Evolutionary conservation across 37 sponge, comb jelly and placozoan genomes (phyloP).

Genomic region (Crambe crambe): DNA sequence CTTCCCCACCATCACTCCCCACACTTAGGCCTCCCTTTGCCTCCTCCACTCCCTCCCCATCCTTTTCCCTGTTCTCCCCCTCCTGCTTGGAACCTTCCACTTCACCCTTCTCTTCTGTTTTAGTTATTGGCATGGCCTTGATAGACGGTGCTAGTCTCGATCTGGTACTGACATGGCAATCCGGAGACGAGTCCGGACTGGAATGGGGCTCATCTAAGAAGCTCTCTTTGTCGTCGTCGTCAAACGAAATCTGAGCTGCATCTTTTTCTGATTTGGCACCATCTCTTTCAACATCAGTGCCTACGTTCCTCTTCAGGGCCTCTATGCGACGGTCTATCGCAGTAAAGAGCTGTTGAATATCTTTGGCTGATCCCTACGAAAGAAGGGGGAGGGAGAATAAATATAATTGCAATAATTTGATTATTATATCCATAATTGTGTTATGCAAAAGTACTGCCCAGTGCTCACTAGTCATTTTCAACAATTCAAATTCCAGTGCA

Average conservation of each 20-base stretch:
- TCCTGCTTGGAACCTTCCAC: background rate
- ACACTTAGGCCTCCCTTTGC: background rate
- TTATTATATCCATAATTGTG: background rate
- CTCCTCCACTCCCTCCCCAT: too few species aligned
- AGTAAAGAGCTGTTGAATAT: slow-evolving; percentile 53
- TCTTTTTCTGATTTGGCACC: background rate
- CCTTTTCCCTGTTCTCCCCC: background rate
- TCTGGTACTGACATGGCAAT: slow-evolving; percentile 25
- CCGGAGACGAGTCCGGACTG: slow-evolving; percentile 48
- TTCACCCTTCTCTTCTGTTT: background rate
- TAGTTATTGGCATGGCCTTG: background rate
- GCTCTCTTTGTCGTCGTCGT: slow-evolving; percentile 36
- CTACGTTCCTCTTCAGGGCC: slow-evolving; percentile 19
- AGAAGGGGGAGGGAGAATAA: background rate
- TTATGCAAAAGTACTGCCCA: background rate
- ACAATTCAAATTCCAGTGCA: too few species aligned
- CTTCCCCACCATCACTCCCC: background rate
- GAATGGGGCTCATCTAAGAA: slow-evolving; percentile 17
- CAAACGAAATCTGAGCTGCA: background rate
- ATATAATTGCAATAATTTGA: background rate
- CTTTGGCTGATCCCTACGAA: slow-evolving; percentile 41
- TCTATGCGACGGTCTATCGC: slow-evolving; percentile 54
- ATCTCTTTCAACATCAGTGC: background rate
- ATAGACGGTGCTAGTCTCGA: background rate
- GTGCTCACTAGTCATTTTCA: too few species aligned